These are phyloP conservation scores for Brachionus rotundiformis DNA, from an alignment of 1,140 invertebrate species.

Conservation along the genomic window DNA sequence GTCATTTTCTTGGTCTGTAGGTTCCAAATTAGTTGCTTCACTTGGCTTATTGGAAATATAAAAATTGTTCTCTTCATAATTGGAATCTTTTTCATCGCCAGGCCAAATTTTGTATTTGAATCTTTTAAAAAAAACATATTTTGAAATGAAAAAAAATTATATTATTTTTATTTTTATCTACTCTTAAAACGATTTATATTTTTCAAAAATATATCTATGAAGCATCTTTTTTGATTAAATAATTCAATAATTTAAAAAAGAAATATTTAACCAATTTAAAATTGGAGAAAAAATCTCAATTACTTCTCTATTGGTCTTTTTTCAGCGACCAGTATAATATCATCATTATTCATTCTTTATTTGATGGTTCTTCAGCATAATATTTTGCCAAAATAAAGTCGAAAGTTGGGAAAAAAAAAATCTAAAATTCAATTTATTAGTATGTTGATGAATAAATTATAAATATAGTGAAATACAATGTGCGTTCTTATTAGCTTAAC, in stretches of 20 bases:
- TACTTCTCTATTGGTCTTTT: constrained; percentile 21
- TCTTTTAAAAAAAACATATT: neutral
- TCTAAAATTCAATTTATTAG: neutral
- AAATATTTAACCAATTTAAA: too few relatives aligned
- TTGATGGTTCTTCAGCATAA: neutral
- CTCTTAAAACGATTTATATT: too few relatives aligned
- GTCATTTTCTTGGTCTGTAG: neutral
- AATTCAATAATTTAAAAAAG: neutral
- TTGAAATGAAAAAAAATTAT: neutral
- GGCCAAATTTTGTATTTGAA: constrained; percentile 38
- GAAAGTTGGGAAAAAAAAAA: neutral
- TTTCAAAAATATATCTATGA: too few relatives aligned
- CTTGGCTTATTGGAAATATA: constrained; percentile 5
- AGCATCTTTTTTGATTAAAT: too few relatives aligned
- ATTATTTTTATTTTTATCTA: neutral
- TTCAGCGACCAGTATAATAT: constrained; percentile 8
- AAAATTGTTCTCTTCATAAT: neutral
- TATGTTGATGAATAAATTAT: neutral
- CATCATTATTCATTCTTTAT: neutral
- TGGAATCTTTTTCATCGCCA: constrained; percentile 22
- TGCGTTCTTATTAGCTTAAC: neutral
- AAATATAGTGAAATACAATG: neutral
- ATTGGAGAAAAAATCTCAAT: neutral
- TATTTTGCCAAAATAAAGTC: neutral
- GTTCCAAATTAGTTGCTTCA: neutral